Percentiles rank a stretch among this genome's conserved stretches.
These are phyloP conservation scores for Platerodrilus igneus DNA, from an alignment of 2,888 invertebrate genomes.

Conservation along the genomic window DNA sequence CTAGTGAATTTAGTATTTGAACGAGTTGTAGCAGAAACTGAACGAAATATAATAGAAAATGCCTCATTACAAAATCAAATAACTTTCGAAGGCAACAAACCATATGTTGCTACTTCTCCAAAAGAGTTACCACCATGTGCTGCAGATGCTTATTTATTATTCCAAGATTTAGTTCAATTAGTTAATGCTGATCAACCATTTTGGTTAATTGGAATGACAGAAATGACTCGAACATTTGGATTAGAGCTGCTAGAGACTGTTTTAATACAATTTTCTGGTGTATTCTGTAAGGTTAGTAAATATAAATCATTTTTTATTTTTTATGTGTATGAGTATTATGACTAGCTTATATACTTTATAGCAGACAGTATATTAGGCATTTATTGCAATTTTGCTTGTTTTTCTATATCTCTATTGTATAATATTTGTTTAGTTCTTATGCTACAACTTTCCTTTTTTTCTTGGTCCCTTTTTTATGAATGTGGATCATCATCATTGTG, in stretches of 20 bases:
- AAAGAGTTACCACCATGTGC: conserved; percentile 84
- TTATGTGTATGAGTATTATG: too few species aligned
- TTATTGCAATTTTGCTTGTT: too few species aligned
- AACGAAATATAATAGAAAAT: conserved; percentile 44
- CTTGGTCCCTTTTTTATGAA: too few species aligned
- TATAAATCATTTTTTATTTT: neutral
- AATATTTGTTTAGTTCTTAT: too few species aligned
- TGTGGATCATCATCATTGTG: too few species aligned
- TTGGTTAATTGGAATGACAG: conserved; percentile 93
- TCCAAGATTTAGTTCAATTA: conserved; percentile 95
- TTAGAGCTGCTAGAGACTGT: conserved; percentile 92
- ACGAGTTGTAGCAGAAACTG: conserved; percentile 71
- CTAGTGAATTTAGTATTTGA: conserved; percentile 90
- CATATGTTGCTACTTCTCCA: conserved; percentile 70
- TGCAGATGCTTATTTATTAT: conserved; percentile 89
- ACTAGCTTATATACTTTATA: too few species aligned
- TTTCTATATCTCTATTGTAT: too few species aligned
- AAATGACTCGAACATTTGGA: conserved; percentile 96
- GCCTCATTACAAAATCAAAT: conserved; percentile 48
- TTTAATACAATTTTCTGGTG: conserved; percentile 76
- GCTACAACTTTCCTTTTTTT: too few species aligned
- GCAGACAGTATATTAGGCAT: too few species aligned
- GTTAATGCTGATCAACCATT: conserved; percentile 95
- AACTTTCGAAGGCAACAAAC: conserved; percentile 75
- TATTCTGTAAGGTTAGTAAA: conserved; percentile 71